Evolutionary conservation across 2,113 vertebrate species (phyloP).

Genomic region (Anhinga rufa): DNA sequence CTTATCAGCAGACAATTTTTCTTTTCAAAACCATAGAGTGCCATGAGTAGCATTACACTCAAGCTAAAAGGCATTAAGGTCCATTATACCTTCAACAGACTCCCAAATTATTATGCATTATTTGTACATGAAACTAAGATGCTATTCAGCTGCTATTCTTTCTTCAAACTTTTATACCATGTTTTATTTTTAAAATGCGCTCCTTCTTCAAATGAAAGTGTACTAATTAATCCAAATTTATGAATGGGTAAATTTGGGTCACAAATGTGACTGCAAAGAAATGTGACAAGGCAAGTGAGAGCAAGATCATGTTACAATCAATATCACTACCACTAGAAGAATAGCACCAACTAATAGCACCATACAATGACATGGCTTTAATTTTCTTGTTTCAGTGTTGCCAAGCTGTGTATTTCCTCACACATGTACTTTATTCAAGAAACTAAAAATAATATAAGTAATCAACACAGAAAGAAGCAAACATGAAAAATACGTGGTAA

Average conservation of each 20-base stretch:
- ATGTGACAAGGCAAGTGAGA: neutral
- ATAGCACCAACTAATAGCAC: neutral
- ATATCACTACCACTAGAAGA: neutral
- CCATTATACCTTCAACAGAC: neutral
- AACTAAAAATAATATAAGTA: neutral
- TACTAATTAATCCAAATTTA: neutral
- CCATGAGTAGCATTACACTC: neutral
- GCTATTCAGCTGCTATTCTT: neutral
- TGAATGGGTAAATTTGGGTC: neutral
- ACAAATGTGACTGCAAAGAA: neutral
- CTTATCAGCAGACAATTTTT: neutral
- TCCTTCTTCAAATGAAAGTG: neutral
- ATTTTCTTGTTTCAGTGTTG: neutral
- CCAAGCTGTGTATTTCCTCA: neutral
- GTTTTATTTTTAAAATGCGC: neutral
- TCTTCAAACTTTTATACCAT: neutral
- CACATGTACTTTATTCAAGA: neutral
- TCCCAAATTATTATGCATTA: neutral
- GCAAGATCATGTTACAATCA: neutral
- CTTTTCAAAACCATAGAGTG: neutral
- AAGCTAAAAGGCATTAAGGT: neutral
- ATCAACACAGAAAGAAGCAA: neutral
- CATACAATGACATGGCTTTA: neutral
- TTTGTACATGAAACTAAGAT: neutral
- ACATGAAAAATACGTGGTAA: neutral